Percentiles rank a stretch among this genome's conserved stretches.
Conservation (phyloP, 2,888 invertebrate species). For the Synergus laeviventris region DNA sequence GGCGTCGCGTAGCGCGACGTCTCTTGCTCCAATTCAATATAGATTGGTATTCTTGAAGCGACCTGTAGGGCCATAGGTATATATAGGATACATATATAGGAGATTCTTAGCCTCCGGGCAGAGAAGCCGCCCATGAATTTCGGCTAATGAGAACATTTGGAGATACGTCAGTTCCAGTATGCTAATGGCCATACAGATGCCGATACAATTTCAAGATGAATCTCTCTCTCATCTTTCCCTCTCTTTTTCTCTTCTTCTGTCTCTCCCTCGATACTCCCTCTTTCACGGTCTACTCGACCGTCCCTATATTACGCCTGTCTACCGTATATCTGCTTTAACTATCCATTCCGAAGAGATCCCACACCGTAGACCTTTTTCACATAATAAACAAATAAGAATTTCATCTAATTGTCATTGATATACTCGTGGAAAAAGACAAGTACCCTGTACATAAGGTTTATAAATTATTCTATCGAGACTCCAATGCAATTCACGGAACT, state of each 20-base stretch:
- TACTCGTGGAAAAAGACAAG: conserved; percentile 45
- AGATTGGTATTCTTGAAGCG: conserved; percentile 40
- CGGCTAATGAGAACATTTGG: conserved; percentile 76
- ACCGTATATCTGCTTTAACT: conserved; percentile 72
- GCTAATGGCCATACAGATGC: conserved; percentile 76
- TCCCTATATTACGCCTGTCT: conserved; percentile 70
- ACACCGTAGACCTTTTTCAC: conserved; percentile 55
- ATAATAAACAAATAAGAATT: conserved; percentile 63
- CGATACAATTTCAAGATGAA: conserved; percentile 76
- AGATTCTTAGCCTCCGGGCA: conserved; percentile 51
- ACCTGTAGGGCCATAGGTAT: conserved; percentile 41
- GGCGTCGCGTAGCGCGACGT: conserved; percentile 9
- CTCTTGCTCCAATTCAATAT: conserved; percentile 33
- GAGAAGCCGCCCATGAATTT: conserved; percentile 76
- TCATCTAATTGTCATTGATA: conserved; percentile 62
- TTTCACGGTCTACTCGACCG: conserved; percentile 56
- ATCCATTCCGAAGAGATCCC: conserved; percentile 61
- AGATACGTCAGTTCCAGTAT: conserved; percentile 77
- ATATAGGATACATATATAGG: background rate
- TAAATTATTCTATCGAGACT: conserved; percentile 38
- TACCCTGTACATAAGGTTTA: conserved; percentile 25
- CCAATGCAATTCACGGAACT: conserved; percentile 5
- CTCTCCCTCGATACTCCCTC: conserved; percentile 55
- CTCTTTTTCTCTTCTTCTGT: conserved; percentile 45
- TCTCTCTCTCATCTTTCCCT: conserved; percentile 64